Base-by-base conservation (phyloP, 2,888 invertebrate genomes). In the Drosophila anomalata region DNA sequence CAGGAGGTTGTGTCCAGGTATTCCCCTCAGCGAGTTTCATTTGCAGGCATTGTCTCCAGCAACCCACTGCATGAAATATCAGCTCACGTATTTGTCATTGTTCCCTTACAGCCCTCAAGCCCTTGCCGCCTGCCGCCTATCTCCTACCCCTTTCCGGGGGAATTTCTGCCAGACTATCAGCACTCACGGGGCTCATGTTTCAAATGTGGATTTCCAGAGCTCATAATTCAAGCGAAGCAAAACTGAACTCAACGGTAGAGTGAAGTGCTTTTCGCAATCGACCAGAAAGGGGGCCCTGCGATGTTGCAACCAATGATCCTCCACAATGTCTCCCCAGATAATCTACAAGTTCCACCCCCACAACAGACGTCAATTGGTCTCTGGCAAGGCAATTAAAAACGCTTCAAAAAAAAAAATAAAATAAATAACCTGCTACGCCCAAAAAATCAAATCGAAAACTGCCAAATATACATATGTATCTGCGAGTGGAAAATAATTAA, bases 181-280 rank as follows among this genome's bases (percentile, higher is more conserved):
- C 85, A 73, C 82, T 84, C 87, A 87, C 77, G 82, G 68, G 72
- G 79, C 82, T 87, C 87, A 78, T 78, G 87, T 82, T 82, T 82
- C 85, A 70, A 75, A 68, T 75, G 65, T 63, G 33, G 17, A 58
- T 50, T 63, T 63, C 29, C 48, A 46, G 73, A 39, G 73, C 53
- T 71, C 68, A 47, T 71, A 66, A 55, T 56, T 66, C 68, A 55
- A 67, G 67, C 47, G 63, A 24, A 39, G 22, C 52, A 33, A 29
- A n/a, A n/a, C 39, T 17, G 39, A 66, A 66, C 46, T 55, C 67
- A 54, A 31, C 62, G 47, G 39, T 52, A 17, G 12, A 52, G 33
- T 69, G 66, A 60, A 79, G 78, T 75, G 74, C 73, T 87, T 71
- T 81, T 73, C 78, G 78, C 84, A 79, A 86, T 75, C 67, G 46